Conservation (phyloP, 2,888 invertebrate genomes). For the Danaus chrysippus region DNA sequence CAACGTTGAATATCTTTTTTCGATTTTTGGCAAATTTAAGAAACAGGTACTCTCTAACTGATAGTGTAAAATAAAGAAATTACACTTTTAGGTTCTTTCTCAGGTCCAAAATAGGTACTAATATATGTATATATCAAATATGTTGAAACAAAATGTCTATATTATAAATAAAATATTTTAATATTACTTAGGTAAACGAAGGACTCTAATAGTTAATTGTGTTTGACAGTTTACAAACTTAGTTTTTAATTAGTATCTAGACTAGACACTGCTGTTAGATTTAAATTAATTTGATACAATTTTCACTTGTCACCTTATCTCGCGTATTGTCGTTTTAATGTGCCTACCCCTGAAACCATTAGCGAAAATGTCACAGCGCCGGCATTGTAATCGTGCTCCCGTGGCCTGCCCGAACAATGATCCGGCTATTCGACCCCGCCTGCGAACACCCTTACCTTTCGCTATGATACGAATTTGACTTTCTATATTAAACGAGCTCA, state of each 20-base stretch:
- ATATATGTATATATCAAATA: too few relatives aligned
- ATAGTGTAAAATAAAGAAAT: too few relatives aligned
- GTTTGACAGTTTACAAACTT: too few relatives aligned
- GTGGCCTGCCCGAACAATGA: constrained; percentile 71
- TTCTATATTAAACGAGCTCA: constrained; percentile 63
- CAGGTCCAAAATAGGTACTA: too few relatives aligned
- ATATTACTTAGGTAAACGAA: too few relatives aligned
- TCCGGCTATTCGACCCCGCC: constrained; percentile 68
- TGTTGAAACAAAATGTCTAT: too few relatives aligned
- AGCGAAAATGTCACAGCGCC: constrained; percentile 77
- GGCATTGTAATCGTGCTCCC: constrained; percentile 72
- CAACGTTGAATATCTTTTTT: too few relatives aligned
- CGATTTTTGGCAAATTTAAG: too few relatives aligned
- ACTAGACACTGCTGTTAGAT: constrained; percentile 42
- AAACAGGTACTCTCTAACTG: too few relatives aligned
- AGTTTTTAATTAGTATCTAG: not conserved
- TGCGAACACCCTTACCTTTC: constrained; percentile 66
- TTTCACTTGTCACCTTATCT: constrained; percentile 78
- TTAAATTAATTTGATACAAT: constrained; percentile 77
- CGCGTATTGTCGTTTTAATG: constrained; percentile 77
- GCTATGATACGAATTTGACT: constrained; percentile 73
- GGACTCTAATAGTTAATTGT: too few relatives aligned
- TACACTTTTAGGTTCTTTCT: too few relatives aligned
- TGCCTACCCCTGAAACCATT: constrained; percentile 76
- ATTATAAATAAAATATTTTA: too few relatives aligned